A percentile compares a stretch with the other conserved stretches of the same genome.
Conservation (phyloP, 1,140 invertebrate genomes). For the Orius insidiosus region DNA sequence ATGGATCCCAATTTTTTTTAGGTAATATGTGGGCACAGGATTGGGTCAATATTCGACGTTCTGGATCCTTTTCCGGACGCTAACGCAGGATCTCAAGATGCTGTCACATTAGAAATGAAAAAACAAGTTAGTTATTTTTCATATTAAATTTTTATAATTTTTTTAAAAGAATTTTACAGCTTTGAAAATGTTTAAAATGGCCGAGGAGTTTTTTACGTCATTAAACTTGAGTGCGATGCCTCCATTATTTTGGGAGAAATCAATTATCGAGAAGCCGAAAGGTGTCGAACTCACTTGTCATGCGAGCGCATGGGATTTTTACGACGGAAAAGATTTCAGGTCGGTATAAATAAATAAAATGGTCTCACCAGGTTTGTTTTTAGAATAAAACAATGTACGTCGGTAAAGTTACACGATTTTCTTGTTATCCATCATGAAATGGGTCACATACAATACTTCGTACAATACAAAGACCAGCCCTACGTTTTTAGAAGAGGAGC, state of each 20-base stretch:
- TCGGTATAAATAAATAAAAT: conserved; percentile 21
- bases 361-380: conserved; percentile 14
- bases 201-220: conserved; percentile 75
- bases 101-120: conserved; percentile 52
- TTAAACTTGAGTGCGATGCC: conserved; percentile 71
- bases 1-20: conserved; percentile 20
- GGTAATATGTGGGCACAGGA: conserved; percentile 89
- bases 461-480: conserved; percentile 64
- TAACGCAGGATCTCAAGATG: conserved; percentile 37
- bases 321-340: conserved; percentile 62
- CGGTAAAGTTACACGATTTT: conserved; percentile 53
- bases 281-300: conserved; percentile 65
- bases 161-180: conserved; percentile 42
- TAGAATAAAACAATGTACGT: conserved; percentile 81
- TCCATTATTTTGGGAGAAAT: conserved; percentile 58
- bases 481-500: conserved; percentile 59
- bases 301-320: conserved; percentile 84
- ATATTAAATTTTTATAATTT: not conserved
- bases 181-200: conserved; percentile 56
- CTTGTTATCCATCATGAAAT: conserved; percentile 73
- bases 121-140: conserved; percentile 34
- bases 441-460: conserved; percentile 72
- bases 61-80: conserved; percentile 59
- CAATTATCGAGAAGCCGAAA: conserved; percentile 60
- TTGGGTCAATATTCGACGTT: conserved; percentile 62